Evolutionary conservation across 2,797 vertebrate genomes (phyloP).

Genomic region (Myotis planiceps): DNA sequence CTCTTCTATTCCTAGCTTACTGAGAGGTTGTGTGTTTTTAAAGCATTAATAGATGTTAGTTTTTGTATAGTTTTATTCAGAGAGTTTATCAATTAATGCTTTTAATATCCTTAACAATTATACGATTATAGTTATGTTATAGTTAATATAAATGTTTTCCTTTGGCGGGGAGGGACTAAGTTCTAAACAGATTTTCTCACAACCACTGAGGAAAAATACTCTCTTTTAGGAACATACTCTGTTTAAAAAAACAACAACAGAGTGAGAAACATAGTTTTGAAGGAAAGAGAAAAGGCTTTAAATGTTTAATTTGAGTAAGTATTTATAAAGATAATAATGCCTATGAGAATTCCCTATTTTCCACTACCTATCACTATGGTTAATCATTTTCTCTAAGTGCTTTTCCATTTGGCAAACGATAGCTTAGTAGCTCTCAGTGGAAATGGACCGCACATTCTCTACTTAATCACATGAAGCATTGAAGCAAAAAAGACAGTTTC

Average conservation of each 20-base stretch:
- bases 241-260: neutral
- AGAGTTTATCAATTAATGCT: neutral
- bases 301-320: constrained; percentile 1
- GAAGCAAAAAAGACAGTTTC: constrained; percentile 34
- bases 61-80: neutral
- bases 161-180: neutral
- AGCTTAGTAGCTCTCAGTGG: neutral
- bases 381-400: constrained; percentile 8
- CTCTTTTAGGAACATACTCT: neutral
- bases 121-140: neutral
- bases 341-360: neutral
- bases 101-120: neutral
- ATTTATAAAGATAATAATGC: neutral
- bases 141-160: neutral
- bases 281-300: neutral
- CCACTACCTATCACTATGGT: neutral
- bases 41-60: neutral
- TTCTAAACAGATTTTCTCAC: neutral
- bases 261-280: neutral
- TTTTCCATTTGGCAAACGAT: constrained; percentile 48
- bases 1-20: neutral
- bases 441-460: neutral
- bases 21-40: neutral
- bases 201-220: neutral
- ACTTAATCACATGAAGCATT: constrained; percentile 33